Base-by-base conservation (phyloP, 2,888 invertebrate genomes). In the Aplocera efformata region DNA sequence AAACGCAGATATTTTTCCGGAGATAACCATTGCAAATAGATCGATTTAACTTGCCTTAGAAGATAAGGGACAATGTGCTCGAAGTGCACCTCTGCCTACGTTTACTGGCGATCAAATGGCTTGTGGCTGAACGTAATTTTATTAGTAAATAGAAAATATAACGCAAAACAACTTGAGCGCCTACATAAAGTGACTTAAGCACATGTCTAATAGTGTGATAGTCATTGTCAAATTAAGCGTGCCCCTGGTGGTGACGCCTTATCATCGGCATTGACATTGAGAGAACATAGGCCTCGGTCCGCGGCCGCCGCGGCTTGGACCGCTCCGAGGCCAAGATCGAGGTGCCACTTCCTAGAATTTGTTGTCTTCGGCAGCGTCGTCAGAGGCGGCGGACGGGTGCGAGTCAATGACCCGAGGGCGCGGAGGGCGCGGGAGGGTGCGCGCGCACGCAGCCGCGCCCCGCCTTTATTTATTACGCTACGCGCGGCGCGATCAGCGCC, bases 381-480 rank as follows among this genome's bases (percentile, higher is more conserved):
- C 54, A 58, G 58, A 58, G 58, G 52, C 58, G 59, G 72, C 66
- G 65, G 68, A 56, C 67, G 70, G 67, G 63, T 67, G 57, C 61
- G 73, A 79, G 86, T 86, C 86, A 85, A 83, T 80, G 86, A 85
- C 86, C 86, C 65, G 74, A 77, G 72, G 74, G 73, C 76, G 68
- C 67, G 75, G 72, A 76, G 70, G 78, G 77, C 72, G 81, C 78
- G 84, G 83, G 84, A 83, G 79, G 81, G 83, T 85, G 85, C 84
- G 85, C 84, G 79, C 85, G 84, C 85, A 84, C 81, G 79, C 80
- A 82, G 77, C 81, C 79, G 82, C 81, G 84, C 86, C 84, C 86
- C 84, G 84, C 85, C 84, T 86, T 86, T 86, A 85, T 85, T 86
- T 85, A 85, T 85, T 86, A 86, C 85, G 81, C 78, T 83, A 82